A percentile compares a stretch with the other conserved stretches of the same genome.
These are phyloP conservation scores for Ooceraea biroi DNA, from an alignment of 1,140 invertebrate species.

Conservation along the genomic window DNA sequence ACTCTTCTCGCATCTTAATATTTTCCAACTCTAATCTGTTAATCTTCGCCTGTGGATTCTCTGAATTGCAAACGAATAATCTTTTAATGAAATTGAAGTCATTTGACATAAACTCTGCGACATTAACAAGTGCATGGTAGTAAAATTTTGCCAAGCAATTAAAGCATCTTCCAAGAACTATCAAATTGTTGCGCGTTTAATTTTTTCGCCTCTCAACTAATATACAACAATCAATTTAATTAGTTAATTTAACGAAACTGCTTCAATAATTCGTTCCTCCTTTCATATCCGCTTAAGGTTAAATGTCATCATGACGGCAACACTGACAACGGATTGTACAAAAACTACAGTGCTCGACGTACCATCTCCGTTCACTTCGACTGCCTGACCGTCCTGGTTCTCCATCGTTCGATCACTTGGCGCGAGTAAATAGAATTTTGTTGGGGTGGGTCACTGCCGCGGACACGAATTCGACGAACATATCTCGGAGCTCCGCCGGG, in stretches of 20 bases:
- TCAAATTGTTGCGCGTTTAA: too few relatives aligned
- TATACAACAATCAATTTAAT: too few relatives aligned
- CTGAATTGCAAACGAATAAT: slow-evolving; percentile 65
- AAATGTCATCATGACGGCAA: not conserved
- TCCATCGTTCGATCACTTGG: slow-evolving; percentile 71
- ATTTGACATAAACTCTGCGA: too few relatives aligned
- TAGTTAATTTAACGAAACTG: too few relatives aligned
- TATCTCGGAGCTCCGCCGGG: slow-evolving; percentile 37
- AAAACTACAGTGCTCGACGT: slow-evolving; percentile 24
- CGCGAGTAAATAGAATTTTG: slow-evolving; percentile 28
- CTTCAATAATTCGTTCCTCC: too few relatives aligned
- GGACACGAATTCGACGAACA: slow-evolving; percentile 30
- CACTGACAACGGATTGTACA: not conserved
- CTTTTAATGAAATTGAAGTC: not conserved
- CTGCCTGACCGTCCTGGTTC: slow-evolving; percentile 64
- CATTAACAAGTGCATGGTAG: too few relatives aligned
- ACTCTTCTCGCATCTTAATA: slow-evolving; percentile 92
- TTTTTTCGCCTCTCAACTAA: too few relatives aligned
- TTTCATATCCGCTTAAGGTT: too few relatives aligned
- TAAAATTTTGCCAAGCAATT: too few relatives aligned
- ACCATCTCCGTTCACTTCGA: slow-evolving; percentile 71
- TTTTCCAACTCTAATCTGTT: slow-evolving; percentile 87
- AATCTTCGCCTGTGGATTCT: slow-evolving; percentile 81
- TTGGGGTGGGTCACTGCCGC: slow-evolving; percentile 62
- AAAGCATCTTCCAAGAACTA: too few relatives aligned